A percentile compares a stretch with the other conserved stretches of the same genome.
Conservation (phyloP, 2,113 vertebrate species). For the Bombycilla garrulus region DNA sequence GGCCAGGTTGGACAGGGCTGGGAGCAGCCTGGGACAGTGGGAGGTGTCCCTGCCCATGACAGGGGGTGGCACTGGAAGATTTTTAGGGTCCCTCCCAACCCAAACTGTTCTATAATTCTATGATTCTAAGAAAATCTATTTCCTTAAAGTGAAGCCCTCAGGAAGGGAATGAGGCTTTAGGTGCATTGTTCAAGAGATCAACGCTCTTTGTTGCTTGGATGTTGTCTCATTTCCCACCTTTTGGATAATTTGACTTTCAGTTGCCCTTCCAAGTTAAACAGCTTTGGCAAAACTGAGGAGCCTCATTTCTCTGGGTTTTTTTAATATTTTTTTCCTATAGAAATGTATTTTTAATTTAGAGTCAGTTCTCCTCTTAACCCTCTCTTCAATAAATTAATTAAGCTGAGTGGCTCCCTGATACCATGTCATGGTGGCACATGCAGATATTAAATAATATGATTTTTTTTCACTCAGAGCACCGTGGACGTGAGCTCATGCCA, state of each 20-base stretch:
- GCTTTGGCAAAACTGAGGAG: background rate
- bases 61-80: rapidly evolving
- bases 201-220: background rate
- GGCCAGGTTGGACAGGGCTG: rapidly evolving
- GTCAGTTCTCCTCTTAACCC: background rate
- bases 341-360: background rate
- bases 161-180: background rate
- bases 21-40: rapidly evolving
- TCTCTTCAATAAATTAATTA: background rate
- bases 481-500: background rate
- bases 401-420: background rate
- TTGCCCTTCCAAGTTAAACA: background rate
- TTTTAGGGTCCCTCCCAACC: background rate
- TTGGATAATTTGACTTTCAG: background rate
- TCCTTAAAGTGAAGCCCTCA: background rate
- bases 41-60: background rate
- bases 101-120: background rate
- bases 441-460: background rate
- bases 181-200: background rate
- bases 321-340: background rate
- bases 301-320: background rate
- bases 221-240: background rate
- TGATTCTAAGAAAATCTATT: background rate
- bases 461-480: background rate
- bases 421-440: background rate